Conservation (phyloP, 2,113 vertebrate species). For the Engystomops pustulosus region DNA sequence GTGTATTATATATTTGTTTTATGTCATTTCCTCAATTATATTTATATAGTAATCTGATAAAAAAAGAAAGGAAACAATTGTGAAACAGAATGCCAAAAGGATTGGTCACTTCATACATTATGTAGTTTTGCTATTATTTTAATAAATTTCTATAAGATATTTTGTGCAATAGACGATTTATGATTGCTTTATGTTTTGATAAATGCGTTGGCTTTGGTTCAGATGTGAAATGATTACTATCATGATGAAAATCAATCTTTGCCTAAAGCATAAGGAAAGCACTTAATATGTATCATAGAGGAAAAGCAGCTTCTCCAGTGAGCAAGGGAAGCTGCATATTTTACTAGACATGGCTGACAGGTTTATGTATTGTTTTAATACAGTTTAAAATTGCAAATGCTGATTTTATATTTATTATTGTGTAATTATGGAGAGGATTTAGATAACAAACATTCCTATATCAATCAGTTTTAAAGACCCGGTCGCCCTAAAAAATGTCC, state of each 20-base stretch:
- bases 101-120: slow-evolving; percentile 17
- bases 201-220: slow-evolving; percentile 41
- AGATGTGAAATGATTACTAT: slow-evolving; percentile 32
- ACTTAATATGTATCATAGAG: slow-evolving; percentile 29
- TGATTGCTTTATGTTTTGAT: slow-evolving; percentile 44
- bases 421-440: slow-evolving; percentile 7
- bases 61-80: neutral
- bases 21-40: neutral
- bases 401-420: slow-evolving; percentile 23
- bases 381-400: slow-evolving; percentile 33
- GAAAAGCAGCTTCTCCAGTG: slow-evolving; percentile 18
- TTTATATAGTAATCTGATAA: neutral
- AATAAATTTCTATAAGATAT: slow-evolving; percentile 24
- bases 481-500: neutral
- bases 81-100: neutral
- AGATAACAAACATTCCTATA: neutral
- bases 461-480: neutral
- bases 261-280: slow-evolving; percentile 10
- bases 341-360: neutral
- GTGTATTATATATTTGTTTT: too few species aligned
- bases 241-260: slow-evolving; percentile 47
- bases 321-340: neutral
- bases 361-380: slow-evolving; percentile 32
- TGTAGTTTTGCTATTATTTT: slow-evolving; percentile 26
- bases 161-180: slow-evolving; percentile 41